A percentile compares a stretch with the other conserved stretches of the same genome.
phyloP scores from a whole-genome alignment of 2,113 vertebrate genomes.

The Chamaea fasciata region DNA sequence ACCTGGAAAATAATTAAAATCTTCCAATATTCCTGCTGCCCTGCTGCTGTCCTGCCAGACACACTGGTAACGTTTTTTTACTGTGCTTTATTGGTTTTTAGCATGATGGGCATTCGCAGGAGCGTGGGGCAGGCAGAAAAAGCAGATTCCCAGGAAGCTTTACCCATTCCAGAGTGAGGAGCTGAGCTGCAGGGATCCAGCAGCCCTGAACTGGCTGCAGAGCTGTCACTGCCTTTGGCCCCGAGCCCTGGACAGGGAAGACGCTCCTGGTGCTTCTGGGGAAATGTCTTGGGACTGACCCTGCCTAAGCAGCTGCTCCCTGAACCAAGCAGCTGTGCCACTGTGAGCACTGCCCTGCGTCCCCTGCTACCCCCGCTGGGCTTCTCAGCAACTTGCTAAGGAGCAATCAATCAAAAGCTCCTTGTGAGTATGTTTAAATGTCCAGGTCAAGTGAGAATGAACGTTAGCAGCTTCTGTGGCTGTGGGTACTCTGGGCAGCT shows the following conservation, averaged over 20 bases:
- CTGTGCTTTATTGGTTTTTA: neutral
- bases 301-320: neutral
- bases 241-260: neutral
- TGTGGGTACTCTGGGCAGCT: neutral
- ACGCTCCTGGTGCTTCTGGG: neutral
- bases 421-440: neutral
- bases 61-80: conserved; percentile 64
- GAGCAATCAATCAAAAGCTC: neutral
- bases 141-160: neutral
- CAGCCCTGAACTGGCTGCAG: neutral
- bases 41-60: conserved; percentile 51
- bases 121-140: neutral
- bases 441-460: neutral
- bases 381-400: neutral
- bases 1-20: conserved; percentile 59
- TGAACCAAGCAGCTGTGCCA: neutral
- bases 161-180: neutral
- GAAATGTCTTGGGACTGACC: neutral
- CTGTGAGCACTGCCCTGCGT: neutral
- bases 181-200: neutral
- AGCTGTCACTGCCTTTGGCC: neutral
- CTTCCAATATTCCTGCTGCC: conserved; percentile 60
- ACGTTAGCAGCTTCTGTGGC: neutral
- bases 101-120: neutral
- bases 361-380: neutral